These are phyloP conservation scores for Philonicus albiceps DNA, from an alignment of 2,888 invertebrate genomes.

Conservation along the genomic window DNA sequence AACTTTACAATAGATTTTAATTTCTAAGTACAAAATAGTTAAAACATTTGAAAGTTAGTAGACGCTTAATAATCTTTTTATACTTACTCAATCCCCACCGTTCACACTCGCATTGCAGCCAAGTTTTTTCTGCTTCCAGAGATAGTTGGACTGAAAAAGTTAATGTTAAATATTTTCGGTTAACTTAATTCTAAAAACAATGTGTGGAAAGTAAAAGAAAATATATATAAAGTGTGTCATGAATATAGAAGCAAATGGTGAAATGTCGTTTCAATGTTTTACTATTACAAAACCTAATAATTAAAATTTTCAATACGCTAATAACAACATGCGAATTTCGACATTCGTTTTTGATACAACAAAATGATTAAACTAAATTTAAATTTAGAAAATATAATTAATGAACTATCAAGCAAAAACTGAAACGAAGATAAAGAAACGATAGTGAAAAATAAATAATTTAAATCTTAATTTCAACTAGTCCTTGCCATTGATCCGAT, in stretches of 20 bases:
- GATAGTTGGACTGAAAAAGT: constrained; percentile 77
- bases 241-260: background rate
- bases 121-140: constrained; percentile 86
- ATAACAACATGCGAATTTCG: background rate
- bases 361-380: background rate
- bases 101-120: constrained; percentile 89
- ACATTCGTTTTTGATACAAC: background rate
- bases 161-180: background rate
- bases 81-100: constrained; percentile 75
- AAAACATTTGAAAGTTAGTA: background rate
- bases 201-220: background rate
- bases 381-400: background rate
- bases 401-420: background rate
- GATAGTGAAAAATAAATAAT: background rate
- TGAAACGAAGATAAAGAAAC: background rate
- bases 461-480: background rate
- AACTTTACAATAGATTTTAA: background rate
- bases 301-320: background rate
- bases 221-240: background rate
- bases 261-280: background rate
- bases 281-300: background rate
- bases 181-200: background rate
- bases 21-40: background rate
- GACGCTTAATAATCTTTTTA: background rate
- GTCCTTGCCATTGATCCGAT: background rate